These are phyloP conservation scores for Oncorhynchus keta DNA, from an alignment of 2,113 vertebrate species.

Conservation along the genomic window DNA sequence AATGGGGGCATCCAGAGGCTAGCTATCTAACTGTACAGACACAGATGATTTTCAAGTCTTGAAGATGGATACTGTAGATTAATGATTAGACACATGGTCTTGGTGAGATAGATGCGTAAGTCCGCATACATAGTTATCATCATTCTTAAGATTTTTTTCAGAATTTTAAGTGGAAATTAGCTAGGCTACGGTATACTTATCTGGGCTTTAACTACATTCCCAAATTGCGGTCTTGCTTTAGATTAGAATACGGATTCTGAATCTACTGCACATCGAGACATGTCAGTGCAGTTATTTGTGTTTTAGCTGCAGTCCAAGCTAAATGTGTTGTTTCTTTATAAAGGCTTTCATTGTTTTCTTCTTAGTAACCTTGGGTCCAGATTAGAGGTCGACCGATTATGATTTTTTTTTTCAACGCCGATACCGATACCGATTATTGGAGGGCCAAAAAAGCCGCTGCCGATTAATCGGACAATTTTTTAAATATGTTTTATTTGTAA, in stretches of 20 bases:
- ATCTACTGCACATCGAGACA: neutral
- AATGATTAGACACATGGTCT: too few relatives aligned
- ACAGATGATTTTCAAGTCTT: neutral
- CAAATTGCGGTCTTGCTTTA: neutral
- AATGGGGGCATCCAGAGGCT: constrained; percentile 6
- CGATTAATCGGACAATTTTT: too few relatives aligned
- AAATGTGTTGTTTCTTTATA: constrained; percentile 19
- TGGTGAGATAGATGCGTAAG: too few relatives aligned
- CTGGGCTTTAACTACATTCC: neutral
- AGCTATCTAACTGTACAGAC: neutral
- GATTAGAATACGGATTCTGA: neutral
- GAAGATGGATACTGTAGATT: constrained; percentile 9
- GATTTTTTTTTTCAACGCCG: too few relatives aligned
- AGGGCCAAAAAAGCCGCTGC: too few relatives aligned
- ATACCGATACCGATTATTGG: too few relatives aligned
- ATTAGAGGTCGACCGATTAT: neutral
- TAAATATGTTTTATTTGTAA: too few relatives aligned
- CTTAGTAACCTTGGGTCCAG: constrained; percentile 17
- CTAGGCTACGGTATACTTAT: constrained; percentile 39
- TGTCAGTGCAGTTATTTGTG: neutral
- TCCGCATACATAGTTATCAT: too few relatives aligned
- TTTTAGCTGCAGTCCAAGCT: constrained; percentile 5
- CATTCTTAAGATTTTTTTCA: too few relatives aligned
- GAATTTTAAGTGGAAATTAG: neutral
- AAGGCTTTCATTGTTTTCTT: constrained; percentile 21